Evolutionary conservation across 2,797 vertebrate species (phyloP).

Genomic region (Peromyscus melanophrys): DNA sequence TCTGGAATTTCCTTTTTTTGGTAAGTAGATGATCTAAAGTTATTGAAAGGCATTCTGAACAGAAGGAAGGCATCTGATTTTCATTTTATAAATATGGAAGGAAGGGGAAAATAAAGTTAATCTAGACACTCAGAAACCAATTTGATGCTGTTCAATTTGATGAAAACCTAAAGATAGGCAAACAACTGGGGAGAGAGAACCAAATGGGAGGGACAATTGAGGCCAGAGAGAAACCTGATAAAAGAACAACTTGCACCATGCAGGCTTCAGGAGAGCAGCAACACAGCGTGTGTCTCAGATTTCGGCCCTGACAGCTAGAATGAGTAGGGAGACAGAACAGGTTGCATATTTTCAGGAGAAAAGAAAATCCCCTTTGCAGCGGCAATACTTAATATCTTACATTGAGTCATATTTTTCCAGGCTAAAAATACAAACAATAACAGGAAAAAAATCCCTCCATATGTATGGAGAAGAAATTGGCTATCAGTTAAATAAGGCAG

Average conservation of each 20-base stretch:
- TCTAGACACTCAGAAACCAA: not conserved
- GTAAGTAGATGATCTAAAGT: not conserved
- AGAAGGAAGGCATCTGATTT: slow-evolving; percentile 2
- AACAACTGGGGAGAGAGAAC: not conserved
- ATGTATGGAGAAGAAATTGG: slow-evolving; percentile 7
- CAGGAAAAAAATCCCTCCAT: not conserved
- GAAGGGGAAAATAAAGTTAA: slow-evolving; percentile 25
- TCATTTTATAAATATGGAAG: slow-evolving; percentile 47
- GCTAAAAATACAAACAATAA: not conserved
- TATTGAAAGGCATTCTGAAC: slow-evolving; percentile 18
- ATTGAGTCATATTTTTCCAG: not conserved
- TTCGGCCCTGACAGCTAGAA: slow-evolving; percentile 11
- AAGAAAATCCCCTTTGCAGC: not conserved
- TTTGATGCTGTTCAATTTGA: slow-evolving; percentile 19
- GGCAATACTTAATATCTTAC: not conserved
- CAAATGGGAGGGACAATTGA: not conserved
- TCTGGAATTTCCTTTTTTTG: not conserved
- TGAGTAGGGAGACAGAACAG: not conserved
- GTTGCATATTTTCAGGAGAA: not conserved
- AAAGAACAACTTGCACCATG: not conserved
- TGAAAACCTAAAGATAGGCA: slow-evolving; percentile 16
- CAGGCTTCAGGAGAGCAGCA: not conserved
- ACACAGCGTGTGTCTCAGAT: not conserved
- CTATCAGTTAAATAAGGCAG: slow-evolving; percentile 44
- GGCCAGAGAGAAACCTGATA: not conserved